These are phyloP conservation scores for Alca torda DNA, from an alignment of 2,797 vertebrate genomes.

Conservation along the genomic window DNA sequence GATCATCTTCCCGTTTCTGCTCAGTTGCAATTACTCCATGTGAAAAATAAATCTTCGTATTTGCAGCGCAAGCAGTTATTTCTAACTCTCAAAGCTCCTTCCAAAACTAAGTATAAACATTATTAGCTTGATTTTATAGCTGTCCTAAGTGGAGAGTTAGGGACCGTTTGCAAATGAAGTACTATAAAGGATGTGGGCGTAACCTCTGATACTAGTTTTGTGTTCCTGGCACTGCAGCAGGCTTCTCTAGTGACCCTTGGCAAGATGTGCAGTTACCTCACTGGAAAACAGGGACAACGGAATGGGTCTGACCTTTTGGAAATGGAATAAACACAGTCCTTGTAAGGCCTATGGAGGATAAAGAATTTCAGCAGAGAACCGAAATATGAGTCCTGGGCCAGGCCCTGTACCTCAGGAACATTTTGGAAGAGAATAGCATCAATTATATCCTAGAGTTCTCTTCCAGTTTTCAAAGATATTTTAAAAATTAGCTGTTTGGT, in stretches of 20 bases:
- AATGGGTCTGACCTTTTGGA: background rate
- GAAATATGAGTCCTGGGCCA: background rate
- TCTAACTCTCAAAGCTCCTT: conserved; percentile 8
- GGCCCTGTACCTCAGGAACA: background rate
- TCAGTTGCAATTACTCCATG: background rate
- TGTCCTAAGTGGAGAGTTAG: background rate
- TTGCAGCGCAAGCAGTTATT: conserved; percentile 48
- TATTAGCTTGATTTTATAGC: conserved; percentile 38
- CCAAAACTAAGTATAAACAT: conserved; percentile 37
- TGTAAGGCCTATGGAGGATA: rapidly evolving
- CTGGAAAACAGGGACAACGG: background rate
- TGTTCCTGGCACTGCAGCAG: background rate
- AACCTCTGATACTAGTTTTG: background rate
- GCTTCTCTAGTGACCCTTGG: background rate
- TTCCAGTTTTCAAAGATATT: background rate
- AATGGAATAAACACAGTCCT: background rate
- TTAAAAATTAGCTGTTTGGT: background rate
- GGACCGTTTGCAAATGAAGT: conserved; percentile 18
- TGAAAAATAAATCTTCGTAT: conserved; percentile 29
- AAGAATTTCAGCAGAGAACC: background rate
- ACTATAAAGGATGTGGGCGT: background rate
- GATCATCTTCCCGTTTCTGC: conserved; percentile 15
- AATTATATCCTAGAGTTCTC: background rate
- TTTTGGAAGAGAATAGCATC: background rate
- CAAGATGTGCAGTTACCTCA: background rate